Percentiles rank a stretch among this genome's conserved stretches.
Conservation (phyloP, 2,113 vertebrate genomes). For the Cichladusa arquata region DNA sequence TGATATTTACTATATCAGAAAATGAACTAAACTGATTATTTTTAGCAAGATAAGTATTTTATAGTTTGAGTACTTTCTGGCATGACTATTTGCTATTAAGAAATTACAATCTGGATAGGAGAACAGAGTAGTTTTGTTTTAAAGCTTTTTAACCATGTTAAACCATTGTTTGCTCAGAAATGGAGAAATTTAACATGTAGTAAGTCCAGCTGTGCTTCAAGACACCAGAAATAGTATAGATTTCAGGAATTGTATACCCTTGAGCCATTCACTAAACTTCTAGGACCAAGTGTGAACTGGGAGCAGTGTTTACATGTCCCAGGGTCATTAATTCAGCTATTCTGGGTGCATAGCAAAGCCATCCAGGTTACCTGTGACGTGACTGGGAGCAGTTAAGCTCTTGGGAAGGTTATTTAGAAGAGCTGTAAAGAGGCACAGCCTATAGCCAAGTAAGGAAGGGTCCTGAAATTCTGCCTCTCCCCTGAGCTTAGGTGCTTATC, state of each 20-base stretch:
- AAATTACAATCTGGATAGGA: background rate
- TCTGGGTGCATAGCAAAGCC: background rate
- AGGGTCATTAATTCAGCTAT: background rate
- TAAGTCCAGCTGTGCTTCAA: background rate
- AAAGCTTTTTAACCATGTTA: background rate
- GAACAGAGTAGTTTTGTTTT: background rate
- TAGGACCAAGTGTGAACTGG: background rate
- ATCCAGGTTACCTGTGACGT: background rate
- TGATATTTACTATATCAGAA: constrained; percentile 10
- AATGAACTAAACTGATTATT: background rate
- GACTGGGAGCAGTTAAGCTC: background rate
- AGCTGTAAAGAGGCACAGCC: background rate
- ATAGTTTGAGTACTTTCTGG: background rate
- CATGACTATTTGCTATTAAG: background rate
- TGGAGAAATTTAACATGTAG: background rate
- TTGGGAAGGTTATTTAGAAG: background rate
- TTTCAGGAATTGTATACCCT: background rate
- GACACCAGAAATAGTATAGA: background rate
- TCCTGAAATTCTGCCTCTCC: background rate
- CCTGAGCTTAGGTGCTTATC: background rate
- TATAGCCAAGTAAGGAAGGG: background rate
- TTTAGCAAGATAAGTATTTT: constrained; percentile 35
- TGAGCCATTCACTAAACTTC: background rate
- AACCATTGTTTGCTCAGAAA: background rate
- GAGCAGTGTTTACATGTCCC: background rate